Conservation (phyloP, 2,888 invertebrate genomes). For the Lithophane socia region DNA sequence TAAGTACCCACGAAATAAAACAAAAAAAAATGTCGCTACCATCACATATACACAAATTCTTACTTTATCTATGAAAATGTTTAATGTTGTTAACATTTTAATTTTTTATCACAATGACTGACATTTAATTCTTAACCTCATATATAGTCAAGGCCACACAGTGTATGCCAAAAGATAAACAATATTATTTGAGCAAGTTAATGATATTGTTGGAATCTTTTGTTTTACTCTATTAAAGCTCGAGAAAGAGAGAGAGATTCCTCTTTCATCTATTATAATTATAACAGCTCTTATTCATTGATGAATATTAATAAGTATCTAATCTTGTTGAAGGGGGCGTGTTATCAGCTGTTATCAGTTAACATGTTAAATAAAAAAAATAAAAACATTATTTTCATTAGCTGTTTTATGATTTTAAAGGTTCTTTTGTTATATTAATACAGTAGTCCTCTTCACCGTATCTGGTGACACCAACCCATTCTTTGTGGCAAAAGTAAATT, state of each 20-base stretch:
- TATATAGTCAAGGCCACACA: slow-evolving; percentile 25
- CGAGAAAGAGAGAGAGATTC: background rate
- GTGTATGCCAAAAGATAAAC: slow-evolving; percentile 33
- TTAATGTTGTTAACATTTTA: background rate
- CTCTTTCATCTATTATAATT: background rate
- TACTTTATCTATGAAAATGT: slow-evolving; percentile 10
- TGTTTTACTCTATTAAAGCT: background rate
- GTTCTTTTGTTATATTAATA: background rate
- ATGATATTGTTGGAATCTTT: background rate
- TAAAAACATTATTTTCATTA: too few species aligned
- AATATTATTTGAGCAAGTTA: slow-evolving; percentile 13
- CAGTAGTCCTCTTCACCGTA: background rate
- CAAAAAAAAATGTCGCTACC: background rate
- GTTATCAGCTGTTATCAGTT: background rate
- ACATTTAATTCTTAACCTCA: slow-evolving; percentile 29
- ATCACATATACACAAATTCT: too few species aligned
- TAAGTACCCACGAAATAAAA: background rate
- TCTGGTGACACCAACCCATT: background rate
- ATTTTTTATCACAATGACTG: slow-evolving; percentile 44
- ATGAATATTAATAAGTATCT: slow-evolving; percentile 13
- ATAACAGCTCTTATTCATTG: background rate
- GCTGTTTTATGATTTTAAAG: background rate
- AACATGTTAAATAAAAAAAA: background rate
- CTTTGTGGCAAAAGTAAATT: background rate
- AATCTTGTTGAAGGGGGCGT: background rate